Evolutionary conservation across 2,113 vertebrate genomes (phyloP).

Genomic region (Pelvicachromis taeniatus): DNA sequence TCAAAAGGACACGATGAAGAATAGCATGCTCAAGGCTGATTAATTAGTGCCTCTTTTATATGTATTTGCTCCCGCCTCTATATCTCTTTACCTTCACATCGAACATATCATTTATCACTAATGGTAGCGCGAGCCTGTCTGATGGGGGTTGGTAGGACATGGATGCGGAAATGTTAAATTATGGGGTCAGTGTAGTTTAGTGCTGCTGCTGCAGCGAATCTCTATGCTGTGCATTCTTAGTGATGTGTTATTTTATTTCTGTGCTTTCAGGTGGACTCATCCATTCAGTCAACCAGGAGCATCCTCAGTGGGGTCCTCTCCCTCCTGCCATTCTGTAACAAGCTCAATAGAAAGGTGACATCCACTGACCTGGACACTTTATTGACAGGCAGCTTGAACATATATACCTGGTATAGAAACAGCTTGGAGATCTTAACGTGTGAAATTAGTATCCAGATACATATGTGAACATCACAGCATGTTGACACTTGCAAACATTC

Average conservation of each 20-base stretch:
- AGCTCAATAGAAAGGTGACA: slow-evolving; percentile 82
- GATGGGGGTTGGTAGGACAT: not conserved
- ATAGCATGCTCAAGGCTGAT: slow-evolving; percentile 10
- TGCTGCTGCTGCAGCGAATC: not conserved
- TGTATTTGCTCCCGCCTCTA: slow-evolving; percentile 21
- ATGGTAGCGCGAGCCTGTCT: not conserved
- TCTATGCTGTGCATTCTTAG: not conserved
- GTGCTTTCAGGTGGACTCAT: slow-evolving; percentile 83
- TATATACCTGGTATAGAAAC: not conserved
- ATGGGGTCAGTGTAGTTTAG: not conserved
- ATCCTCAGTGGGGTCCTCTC: slow-evolving; percentile 80
- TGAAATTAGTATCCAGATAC: not conserved
- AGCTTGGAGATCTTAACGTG: not conserved
- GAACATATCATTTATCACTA: not conserved
- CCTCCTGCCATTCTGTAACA: slow-evolving; percentile 85
- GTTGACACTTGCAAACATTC: not conserved
- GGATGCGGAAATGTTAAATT: not conserved
- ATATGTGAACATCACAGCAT: not conserved
- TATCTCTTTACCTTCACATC: not conserved
- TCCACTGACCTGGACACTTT: not conserved
- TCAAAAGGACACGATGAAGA: slow-evolving; percentile 32
- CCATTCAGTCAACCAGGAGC: slow-evolving; percentile 83
- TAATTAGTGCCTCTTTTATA: slow-evolving; percentile 35
- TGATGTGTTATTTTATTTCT: not conserved
- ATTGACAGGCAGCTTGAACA: not conserved